phyloP scores from a whole-genome alignment of 2,888 invertebrate genomes.

The Drosophila kokeensis region DNA sequence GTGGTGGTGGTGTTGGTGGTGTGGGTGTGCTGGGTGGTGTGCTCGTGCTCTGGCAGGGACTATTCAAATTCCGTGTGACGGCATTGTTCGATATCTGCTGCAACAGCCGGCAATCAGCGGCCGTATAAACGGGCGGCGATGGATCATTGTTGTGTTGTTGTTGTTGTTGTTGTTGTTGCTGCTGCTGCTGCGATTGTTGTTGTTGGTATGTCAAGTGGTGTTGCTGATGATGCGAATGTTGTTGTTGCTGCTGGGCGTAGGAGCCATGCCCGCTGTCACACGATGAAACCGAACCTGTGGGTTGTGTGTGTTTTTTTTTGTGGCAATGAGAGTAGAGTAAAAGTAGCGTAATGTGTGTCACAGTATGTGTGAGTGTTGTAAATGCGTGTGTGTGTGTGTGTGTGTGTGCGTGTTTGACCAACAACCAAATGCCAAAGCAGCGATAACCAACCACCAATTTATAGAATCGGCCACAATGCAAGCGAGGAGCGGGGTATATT shows the following conservation, averaged over 20 bases:
- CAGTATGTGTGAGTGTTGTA: background rate
- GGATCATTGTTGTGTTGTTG: conserved; percentile 49
- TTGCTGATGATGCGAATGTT: conserved; percentile 42
- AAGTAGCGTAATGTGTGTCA: conserved; percentile 55
- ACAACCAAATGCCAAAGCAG: conserved; percentile 64
- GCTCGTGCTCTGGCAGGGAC: conserved; percentile 73
- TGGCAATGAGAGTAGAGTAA: conserved; percentile 55
- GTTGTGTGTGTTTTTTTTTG: conserved; percentile 40
- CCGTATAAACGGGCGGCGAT: conserved; percentile 77
- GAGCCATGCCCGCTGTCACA: conserved; percentile 96
- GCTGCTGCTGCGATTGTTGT: conserved; percentile 31
- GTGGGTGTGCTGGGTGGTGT: conserved; percentile 73
- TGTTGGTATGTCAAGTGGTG: conserved; percentile 40
- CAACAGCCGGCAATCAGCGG: conserved; percentile 81
- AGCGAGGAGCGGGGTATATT: conserved; percentile 50
- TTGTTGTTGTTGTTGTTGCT: conserved; percentile 30
- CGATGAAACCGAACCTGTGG: conserved; percentile 93
- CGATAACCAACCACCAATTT: conserved; percentile 67
- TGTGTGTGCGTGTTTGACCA: conserved; percentile 36
- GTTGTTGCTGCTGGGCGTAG: conserved; percentile 87
- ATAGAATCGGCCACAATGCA: conserved; percentile 52
- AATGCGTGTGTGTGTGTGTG: conserved; percentile 19
- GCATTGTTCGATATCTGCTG: conserved; percentile 83
- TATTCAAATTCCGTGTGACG: conserved; percentile 76
- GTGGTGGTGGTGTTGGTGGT: conserved; percentile 57